A percentile compares a stretch with the other conserved stretches of the same genome.
These are phyloP conservation scores for Brenthis hecate DNA, from an alignment of 2,888 invertebrate species.

Conservation along the genomic window DNA sequence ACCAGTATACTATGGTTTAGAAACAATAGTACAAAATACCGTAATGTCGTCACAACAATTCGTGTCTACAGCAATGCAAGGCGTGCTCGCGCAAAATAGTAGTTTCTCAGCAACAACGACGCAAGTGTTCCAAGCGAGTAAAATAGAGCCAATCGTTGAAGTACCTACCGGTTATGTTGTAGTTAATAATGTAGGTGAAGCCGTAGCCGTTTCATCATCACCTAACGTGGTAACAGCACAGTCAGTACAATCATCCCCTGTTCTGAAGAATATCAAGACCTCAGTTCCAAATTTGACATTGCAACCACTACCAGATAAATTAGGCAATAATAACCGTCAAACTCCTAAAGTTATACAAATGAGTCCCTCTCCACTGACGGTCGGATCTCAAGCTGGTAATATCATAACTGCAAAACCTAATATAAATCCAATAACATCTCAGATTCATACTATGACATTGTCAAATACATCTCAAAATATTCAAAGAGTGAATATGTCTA, in stretches of 20 bases:
- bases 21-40: conserved; percentile 93
- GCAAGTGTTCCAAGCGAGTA: conserved; percentile 92
- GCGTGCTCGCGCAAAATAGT: conserved; percentile 90
- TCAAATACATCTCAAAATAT: conserved; percentile 65
- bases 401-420: conserved; percentile 67
- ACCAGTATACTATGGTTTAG: conserved; percentile 91
- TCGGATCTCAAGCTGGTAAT: conserved; percentile 62
- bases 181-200: conserved; percentile 84
- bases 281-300: conserved; percentile 73
- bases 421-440: conserved; percentile 77
- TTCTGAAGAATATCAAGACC: conserved; percentile 69
- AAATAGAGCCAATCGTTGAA: conserved; percentile 91
- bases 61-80: conserved; percentile 90
- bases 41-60: conserved; percentile 95
- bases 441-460: conserved; percentile 73
- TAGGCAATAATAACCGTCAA: conserved; percentile 62
- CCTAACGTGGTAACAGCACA: conserved; percentile 74
- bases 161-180: conserved; percentile 88
- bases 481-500: conserved; percentile 63
- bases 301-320: conserved; percentile 75
- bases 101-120: conserved; percentile 93
- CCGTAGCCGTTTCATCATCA: conserved; percentile 66
- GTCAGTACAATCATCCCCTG: conserved; percentile 67
- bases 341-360: conserved; percentile 76
- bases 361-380: conserved; percentile 58